phyloP scores from a whole-genome alignment of 2,888 invertebrate species.

The Cristatella mucedo region DNA sequence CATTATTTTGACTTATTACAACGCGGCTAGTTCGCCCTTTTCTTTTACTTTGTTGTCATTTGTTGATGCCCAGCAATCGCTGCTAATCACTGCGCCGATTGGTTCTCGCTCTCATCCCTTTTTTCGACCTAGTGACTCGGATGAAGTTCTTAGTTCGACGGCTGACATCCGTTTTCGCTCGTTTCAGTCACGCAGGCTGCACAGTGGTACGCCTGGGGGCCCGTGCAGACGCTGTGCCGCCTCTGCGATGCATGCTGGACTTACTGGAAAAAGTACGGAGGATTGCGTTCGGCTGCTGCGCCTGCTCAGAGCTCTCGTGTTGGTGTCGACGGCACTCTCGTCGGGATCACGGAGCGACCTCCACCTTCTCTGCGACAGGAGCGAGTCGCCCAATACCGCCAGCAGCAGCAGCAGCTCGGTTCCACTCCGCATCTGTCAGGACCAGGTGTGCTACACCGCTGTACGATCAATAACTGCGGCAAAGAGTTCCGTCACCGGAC shows the following conservation, averaged over 20 bases:
- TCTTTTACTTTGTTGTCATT: too few relatives aligned
- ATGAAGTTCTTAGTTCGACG: too few relatives aligned
- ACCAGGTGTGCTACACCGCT: too few relatives aligned
- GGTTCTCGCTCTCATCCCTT: too few relatives aligned
- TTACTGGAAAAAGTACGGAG: constrained; percentile 97
- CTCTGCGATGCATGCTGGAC: constrained; percentile 80
- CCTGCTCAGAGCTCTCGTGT: not conserved
- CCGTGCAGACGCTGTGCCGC: constrained; percentile 75
- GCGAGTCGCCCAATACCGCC: constrained; percentile 6
- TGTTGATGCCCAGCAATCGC: too few relatives aligned
- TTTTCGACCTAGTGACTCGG: too few relatives aligned
- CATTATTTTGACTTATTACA: too few relatives aligned
- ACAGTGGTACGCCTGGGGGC: constrained; percentile 95
- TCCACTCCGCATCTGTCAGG: not conserved
- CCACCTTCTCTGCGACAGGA: constrained; percentile 2
- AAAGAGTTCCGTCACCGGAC: constrained; percentile 91
- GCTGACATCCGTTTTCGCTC: too few relatives aligned
- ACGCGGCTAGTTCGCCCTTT: too few relatives aligned
- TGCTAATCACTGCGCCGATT: too few relatives aligned
- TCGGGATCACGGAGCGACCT: constrained; percentile 1
- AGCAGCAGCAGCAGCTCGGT: too few relatives aligned
- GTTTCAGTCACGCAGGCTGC: constrained; percentile 43
- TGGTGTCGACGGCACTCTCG: not conserved
- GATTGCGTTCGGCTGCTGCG: constrained; percentile 51
- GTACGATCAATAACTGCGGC: constrained; percentile 74